Base-by-base conservation (phyloP, 2,797 vertebrate genomes). In the Mastacembelus armatus region DNA sequence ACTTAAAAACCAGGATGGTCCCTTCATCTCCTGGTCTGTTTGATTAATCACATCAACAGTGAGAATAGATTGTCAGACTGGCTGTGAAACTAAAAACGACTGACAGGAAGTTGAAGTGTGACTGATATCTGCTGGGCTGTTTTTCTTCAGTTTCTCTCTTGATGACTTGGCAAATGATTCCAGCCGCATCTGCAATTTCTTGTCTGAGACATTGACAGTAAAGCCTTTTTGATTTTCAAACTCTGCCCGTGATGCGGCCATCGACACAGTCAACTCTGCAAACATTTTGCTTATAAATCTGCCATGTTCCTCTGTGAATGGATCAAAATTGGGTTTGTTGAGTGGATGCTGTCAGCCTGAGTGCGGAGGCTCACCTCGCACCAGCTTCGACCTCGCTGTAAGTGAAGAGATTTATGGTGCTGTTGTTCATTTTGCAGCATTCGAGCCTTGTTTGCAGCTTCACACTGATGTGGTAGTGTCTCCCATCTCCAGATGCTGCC, bases 401-500 rank as follows among this genome's bases (percentile, higher is more conserved):
- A n/a, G n/a, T n/a, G n/a, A n/a, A n/a, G n/a, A 27, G 11, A 44
- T 50, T 62, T 19, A 32, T 10, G 30, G 5, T 32, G 42, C 44
- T 19, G 12, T 26, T 15, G 24, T 44, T 45, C 12, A 38, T 14
- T 22, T n/a, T 9, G 33, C 10, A 18, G n/a, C n/a, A n/a, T n/a
- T n/a, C n/a, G n/a, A 15, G 32, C 29, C 15, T 35, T 10, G 18
- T 30, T 26, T 33, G 16, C 32, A 14, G 19, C 33, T 33, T 22
- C 4, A 19, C 5, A 22, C 39, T 11, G 22, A 19, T 38, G 29
- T 57, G 27, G 16, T 27, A 10, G 2, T 10, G 7, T 24, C 22
- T 27, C 48, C 18, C 21, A 1, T 26, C 15, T 82, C 42, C 11
- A 56, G 19, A 72, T 52, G 71, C 14, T 54, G 43, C 65, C 49